Conservation (phyloP, 2,888 invertebrate genomes). For the Kuschelorhynchus macadamiae region DNA sequence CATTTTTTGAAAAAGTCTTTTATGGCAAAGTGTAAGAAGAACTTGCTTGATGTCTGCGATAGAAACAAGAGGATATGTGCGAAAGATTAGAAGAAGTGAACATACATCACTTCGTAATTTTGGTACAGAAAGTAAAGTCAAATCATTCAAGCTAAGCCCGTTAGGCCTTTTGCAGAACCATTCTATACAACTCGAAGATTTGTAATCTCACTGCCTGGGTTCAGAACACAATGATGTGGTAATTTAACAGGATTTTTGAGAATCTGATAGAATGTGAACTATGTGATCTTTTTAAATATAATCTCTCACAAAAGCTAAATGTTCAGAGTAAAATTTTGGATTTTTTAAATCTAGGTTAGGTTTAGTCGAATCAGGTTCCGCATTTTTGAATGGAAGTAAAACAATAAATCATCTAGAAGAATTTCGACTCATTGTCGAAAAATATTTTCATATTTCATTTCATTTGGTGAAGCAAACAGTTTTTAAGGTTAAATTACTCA, state of each 20-base stretch:
- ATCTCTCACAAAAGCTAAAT: constrained; percentile 31
- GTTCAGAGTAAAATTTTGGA: constrained; percentile 7
- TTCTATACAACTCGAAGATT: constrained; percentile 39
- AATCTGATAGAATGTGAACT: not conserved
- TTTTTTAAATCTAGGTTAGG: constrained; percentile 12
- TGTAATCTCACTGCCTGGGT: constrained; percentile 25
- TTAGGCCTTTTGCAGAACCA: constrained; percentile 17
- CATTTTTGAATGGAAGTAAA: constrained; percentile 13
- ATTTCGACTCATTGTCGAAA: not conserved
- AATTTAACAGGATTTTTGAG: constrained; percentile 13
- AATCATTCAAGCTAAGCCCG: constrained; percentile 17
- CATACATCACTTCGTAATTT: constrained; percentile 26
- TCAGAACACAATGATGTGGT: constrained; percentile 37
- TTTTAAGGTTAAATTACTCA: constrained; percentile 23
- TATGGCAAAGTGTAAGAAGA: not conserved
- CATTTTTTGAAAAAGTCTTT: constrained; percentile 26
- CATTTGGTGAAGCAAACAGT: not conserved
- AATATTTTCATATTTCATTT: not conserved
- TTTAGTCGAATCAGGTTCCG: constrained; percentile 22
- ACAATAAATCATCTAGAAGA: constrained; percentile 4
- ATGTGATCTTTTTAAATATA: constrained; percentile 22
- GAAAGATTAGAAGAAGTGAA: constrained; percentile 19
- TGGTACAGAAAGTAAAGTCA: constrained; percentile 21
- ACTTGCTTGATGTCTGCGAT: constrained; percentile 23
- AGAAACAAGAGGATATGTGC: constrained; percentile 10